These are phyloP conservation scores for Cordylochernes scorpioides DNA, from an alignment of 2,888 invertebrate genomes.

Conservation along the genomic window DNA sequence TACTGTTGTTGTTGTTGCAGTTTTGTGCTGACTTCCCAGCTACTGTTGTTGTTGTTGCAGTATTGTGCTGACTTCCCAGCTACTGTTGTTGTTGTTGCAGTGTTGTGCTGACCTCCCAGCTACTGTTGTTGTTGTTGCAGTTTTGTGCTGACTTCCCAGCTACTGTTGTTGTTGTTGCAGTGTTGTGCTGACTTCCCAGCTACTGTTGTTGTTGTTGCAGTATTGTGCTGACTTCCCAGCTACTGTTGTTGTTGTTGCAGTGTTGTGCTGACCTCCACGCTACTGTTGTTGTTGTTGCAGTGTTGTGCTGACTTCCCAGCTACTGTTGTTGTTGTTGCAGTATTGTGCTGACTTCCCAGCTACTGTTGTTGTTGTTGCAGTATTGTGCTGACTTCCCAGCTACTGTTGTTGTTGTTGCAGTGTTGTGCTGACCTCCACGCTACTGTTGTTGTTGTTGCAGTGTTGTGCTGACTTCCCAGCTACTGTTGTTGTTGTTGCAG, in stretches of 20 bases:
- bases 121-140: slow-evolving; percentile 7
- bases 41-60: slow-evolving; percentile 7
- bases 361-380: slow-evolving; percentile 7
- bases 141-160: slow-evolving; percentile 34
- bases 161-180: slow-evolving; percentile 7
- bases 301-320: slow-evolving; percentile 34
- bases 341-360: slow-evolving; percentile 34
- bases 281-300: slow-evolving; percentile 7
- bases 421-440: slow-evolving; percentile 34
- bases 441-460: slow-evolving; percentile 7
- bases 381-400: slow-evolving; percentile 34
- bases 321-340: slow-evolving; percentile 7
- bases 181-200: slow-evolving; percentile 34
- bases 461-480: slow-evolving; percentile 34
- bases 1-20: slow-evolving; percentile 7
- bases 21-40: slow-evolving; percentile 34
- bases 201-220: slow-evolving; percentile 7
- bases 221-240: slow-evolving; percentile 34
- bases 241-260: slow-evolving; percentile 7
- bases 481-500: slow-evolving; percentile 7
- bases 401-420: slow-evolving; percentile 7
- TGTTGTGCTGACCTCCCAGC: slow-evolving; percentile 34
- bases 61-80: slow-evolving; percentile 34
- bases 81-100: slow-evolving; percentile 7
- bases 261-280: slow-evolving; percentile 34